Evolutionary conservation across 1,140 invertebrate genomes (phyloP).

Genomic region (Aphis craccivora): DNA sequence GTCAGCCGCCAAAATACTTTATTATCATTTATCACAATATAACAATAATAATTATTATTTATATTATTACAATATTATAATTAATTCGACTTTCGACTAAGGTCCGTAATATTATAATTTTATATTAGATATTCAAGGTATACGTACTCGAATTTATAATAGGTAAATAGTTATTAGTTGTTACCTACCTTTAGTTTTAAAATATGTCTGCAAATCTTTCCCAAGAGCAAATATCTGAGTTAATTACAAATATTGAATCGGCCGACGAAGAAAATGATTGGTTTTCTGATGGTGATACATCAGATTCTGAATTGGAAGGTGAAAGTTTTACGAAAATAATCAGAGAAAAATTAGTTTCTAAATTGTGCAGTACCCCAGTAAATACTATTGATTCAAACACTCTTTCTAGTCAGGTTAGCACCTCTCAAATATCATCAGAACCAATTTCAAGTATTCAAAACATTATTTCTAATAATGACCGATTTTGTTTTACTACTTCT

Average conservation of each 20-base stretch:
- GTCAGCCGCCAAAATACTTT: too few relatives aligned
- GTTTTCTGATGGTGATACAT: neutral
- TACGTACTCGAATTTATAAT: too few relatives aligned
- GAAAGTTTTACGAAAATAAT: neutral
- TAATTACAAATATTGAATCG: neutral
- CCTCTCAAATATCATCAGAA: neutral
- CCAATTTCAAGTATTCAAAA: neutral
- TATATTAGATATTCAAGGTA: too few relatives aligned
- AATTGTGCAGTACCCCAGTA: constrained; percentile 6
- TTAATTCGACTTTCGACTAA: too few relatives aligned
- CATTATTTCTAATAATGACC: neutral
- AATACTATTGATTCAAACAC: neutral
- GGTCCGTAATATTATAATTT: too few relatives aligned
- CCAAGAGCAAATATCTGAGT: neutral
- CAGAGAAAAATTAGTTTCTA: neutral
- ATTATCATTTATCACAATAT: too few relatives aligned
- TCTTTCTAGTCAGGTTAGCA: neutral
- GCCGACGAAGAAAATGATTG: neutral
- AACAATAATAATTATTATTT: too few relatives aligned
- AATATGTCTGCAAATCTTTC: too few relatives aligned
- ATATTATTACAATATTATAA: too few relatives aligned
- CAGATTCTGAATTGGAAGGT: neutral
- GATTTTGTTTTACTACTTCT: neutral
- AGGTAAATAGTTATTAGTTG: too few relatives aligned
- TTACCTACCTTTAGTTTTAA: too few relatives aligned